Evolutionary conservation across 2,888 invertebrate genomes (phyloP), one percentile per base, ranked within the genome.

Genomic region (Amiota minor): DNA sequence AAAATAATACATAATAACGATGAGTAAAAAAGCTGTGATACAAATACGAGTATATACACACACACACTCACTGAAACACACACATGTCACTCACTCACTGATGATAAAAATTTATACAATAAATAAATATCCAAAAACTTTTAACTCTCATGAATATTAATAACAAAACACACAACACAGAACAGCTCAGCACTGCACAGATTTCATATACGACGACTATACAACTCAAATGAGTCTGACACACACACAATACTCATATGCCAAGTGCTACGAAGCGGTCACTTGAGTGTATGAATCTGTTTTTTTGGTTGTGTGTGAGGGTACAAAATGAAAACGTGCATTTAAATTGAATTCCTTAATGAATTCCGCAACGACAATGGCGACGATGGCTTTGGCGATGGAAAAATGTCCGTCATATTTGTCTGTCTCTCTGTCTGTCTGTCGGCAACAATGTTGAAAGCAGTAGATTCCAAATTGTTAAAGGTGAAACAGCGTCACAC

Each of bases 101-200:
- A 74, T 78, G 75, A 80, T 75, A 74, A 71, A 79, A 81, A 79
- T 79, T 65, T 77, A 80, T 80, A 79, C 79, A 80, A 84, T 83
- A 85, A 85, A 85, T 83, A 83, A 82, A 85, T 84, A 84, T 83
- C 79, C 81, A 79, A 84, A 84, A 85, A 80, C 81, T 81, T 82
- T 79, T 79, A 78, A 76, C 80, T 82, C 81, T 79, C 84, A 84
- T 85, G 85, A 85, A 85, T 85, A 85, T 85, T 85, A 85, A 85
- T 79, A 80, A 79, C 74, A 77, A 4, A 6, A 53, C n/a, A 78
- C 79, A 81, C 80, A 78, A 78, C 81, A 77, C 74, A 72, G 45
- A 78, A 76, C 79, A 73, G 76, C 59, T 72, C 53, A 71, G 35
- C 59, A 35, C 23, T 35, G 35, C 35, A 35, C 35, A 35, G 35